Evolutionary conservation across 1,140 invertebrate species (phyloP).

Genomic region (Sweltsa coloradensis): DNA sequence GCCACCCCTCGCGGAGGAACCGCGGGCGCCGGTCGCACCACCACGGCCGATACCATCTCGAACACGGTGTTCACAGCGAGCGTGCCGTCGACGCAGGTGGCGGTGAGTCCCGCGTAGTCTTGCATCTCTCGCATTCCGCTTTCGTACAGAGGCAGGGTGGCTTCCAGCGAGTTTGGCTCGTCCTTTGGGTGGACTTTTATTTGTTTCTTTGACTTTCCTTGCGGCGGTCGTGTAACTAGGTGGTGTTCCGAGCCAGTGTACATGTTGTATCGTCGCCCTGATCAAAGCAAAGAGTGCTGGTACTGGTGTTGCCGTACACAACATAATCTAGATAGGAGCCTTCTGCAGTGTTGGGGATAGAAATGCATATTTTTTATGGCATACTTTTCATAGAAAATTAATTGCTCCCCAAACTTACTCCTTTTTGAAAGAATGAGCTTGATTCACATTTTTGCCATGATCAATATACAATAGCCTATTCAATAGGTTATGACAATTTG

Average conservation of each 20-base stretch:
- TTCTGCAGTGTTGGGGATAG: not conserved
- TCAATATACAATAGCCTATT: too few relatives aligned
- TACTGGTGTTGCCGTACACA: too few relatives aligned
- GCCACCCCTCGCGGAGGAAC: not conserved
- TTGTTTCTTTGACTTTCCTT: not conserved
- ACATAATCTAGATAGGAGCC: not conserved
- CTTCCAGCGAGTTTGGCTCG: not conserved
- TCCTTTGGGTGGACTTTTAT: not conserved
- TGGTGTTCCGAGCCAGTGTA: not conserved
- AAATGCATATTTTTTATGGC: not conserved
- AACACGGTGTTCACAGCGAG: not conserved
- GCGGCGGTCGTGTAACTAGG: not conserved
- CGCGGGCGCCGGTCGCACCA: not conserved
- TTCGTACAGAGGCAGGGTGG: not conserved
- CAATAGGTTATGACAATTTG: too few relatives aligned
- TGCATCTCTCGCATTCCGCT: not conserved
- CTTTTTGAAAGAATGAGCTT: not conserved
- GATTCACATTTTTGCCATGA: too few relatives aligned
- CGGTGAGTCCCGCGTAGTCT: not conserved
- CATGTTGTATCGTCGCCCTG: not conserved
- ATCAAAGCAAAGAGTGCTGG: too few relatives aligned
- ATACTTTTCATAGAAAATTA: not conserved
- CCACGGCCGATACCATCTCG: not conserved
- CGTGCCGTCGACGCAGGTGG: not conserved
- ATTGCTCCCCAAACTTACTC: too few relatives aligned